A percentile compares a stretch with the other conserved stretches of the same genome.
These are phyloP conservation scores for Platycheirus rosarum DNA, from an alignment of 2,888 invertebrate genomes.

Conservation along the genomic window DNA sequence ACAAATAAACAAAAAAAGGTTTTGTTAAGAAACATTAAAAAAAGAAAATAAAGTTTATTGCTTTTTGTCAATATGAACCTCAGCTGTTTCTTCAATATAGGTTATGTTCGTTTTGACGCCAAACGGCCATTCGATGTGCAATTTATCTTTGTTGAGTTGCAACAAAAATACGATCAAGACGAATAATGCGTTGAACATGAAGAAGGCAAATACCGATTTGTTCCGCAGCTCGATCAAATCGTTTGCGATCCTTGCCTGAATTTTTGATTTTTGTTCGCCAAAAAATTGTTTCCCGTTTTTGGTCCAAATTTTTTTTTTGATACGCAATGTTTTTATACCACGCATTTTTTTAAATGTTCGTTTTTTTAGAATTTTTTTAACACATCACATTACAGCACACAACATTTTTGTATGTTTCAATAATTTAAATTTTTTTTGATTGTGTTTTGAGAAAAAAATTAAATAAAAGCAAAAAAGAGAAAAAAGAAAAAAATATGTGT, in stretches of 20 bases:
- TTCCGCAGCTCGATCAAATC: slow-evolving; percentile 97
- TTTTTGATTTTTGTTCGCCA: slow-evolving; percentile 77
- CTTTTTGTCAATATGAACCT: slow-evolving; percentile 85
- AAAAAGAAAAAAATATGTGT: slow-evolving; percentile 78
- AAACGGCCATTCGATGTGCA: slow-evolving; percentile 98
- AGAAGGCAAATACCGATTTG: slow-evolving; percentile 98
- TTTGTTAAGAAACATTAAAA: slow-evolving; percentile 67
- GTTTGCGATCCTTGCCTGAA: slow-evolving; percentile 92
- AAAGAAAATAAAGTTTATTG: slow-evolving; percentile 67
- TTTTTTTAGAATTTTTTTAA: slow-evolving; percentile 38
- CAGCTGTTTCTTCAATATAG: slow-evolving; percentile 95
- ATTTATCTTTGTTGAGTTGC: slow-evolving; percentile 99
- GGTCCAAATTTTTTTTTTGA: slow-evolving; percentile 44
- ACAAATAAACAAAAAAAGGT: slow-evolving; percentile 51
- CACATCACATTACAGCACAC: slow-evolving; percentile 77
- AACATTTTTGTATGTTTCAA: slow-evolving; percentile 76
- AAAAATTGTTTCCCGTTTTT: slow-evolving; percentile 49
- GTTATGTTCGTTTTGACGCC: slow-evolving; percentile 97
- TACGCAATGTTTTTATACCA: neutral
- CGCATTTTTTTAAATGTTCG: slow-evolving; percentile 25
- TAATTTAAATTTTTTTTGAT: slow-evolving; percentile 42
- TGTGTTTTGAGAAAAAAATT: slow-evolving; percentile 66
- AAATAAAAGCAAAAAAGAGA: slow-evolving; percentile 75
- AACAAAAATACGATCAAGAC: slow-evolving; percentile 99
- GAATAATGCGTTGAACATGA: slow-evolving; percentile 99